A percentile compares a stretch with the other conserved stretches of the same genome.
Conservation (phyloP, 2,797 vertebrate genomes). For the Arctocebus calabarensis region DNA sequence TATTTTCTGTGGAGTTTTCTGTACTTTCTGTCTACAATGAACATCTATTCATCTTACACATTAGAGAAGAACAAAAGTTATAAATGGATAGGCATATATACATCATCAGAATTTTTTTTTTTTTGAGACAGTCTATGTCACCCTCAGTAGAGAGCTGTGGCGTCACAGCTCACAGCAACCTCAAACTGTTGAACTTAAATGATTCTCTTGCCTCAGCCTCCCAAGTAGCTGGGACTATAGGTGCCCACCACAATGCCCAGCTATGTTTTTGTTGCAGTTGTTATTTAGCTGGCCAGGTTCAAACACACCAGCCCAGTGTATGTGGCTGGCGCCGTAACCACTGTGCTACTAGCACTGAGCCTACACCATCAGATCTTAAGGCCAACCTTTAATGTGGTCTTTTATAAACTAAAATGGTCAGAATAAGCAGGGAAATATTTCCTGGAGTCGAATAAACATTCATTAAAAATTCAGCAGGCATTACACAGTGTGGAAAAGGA, state of each 20-base stretch:
- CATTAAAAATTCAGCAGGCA: not conserved
- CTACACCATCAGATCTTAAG: not conserved
- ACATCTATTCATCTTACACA: not conserved
- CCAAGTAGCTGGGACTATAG: too few species aligned
- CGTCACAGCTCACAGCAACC: too few species aligned
- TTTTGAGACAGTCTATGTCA: too few species aligned
- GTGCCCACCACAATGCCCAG: too few species aligned
- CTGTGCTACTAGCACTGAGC: too few species aligned
- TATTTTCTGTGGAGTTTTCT: constrained; percentile 28
- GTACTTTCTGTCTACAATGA: constrained; percentile 21
- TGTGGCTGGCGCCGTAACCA: too few species aligned
- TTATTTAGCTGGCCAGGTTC: too few species aligned
- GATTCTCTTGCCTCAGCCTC: too few species aligned
- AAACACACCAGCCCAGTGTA: too few species aligned
- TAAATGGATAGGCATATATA: not conserved
- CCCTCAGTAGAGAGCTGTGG: too few species aligned
- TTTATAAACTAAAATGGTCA: constrained; percentile 25
- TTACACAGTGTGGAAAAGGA: not conserved
- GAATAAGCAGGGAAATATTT: not conserved
- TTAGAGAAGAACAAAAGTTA: constrained; percentile 14
- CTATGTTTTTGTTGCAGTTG: too few species aligned
- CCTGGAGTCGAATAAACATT: not conserved
- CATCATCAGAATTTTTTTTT: not conserved
- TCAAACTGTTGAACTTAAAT: too few species aligned
- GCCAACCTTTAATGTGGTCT: not conserved